Conservation (phyloP, 1,140 invertebrate species). For the Drosophila orena region DNA sequence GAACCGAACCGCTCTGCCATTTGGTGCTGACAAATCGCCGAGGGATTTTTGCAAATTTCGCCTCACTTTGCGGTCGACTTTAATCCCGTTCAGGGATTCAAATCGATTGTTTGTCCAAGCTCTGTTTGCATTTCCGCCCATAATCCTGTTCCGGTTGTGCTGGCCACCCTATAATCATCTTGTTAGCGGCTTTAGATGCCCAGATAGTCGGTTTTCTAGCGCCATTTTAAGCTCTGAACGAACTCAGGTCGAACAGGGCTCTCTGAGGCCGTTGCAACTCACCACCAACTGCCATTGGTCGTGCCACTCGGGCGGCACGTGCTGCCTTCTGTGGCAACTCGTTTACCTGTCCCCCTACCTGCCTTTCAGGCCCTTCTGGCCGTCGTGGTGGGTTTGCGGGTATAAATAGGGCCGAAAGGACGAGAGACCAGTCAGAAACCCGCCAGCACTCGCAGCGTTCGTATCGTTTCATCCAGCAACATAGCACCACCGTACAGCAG, state of each 20-base stretch:
- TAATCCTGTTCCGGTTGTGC: constrained; percentile 57
- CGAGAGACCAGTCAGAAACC: constrained; percentile 62
- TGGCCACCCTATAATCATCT: constrained; percentile 69
- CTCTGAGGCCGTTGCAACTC: constrained; percentile 28
- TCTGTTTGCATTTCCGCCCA: constrained; percentile 79
- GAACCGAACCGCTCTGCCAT: constrained; percentile 22
- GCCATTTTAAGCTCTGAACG: constrained; percentile 62
- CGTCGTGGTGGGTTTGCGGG: constrained; percentile 56
- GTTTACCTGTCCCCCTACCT: constrained; percentile 72
- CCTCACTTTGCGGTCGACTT: constrained; percentile 55
- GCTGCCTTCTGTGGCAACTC: constrained; percentile 55
- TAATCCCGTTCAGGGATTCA: constrained; percentile 58
- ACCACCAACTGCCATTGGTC: constrained; percentile 63
- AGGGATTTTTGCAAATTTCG: constrained; percentile 72
- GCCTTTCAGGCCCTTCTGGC: neutral
- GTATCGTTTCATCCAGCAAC: constrained; percentile 5
- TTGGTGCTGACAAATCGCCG: constrained; percentile 72
- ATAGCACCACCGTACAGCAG: neutral
- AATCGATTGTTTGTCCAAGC: constrained; percentile 26
- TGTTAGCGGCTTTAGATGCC: constrained; percentile 77
- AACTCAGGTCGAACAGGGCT: neutral
- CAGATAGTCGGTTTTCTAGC: constrained; percentile 60
- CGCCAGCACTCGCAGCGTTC: constrained; percentile 52
- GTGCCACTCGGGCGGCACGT: constrained; percentile 57
- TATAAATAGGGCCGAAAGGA: constrained; percentile 73